phyloP scores from a whole-genome alignment of 2,113 vertebrate genomes.

The Jaculus jaculus region DNA sequence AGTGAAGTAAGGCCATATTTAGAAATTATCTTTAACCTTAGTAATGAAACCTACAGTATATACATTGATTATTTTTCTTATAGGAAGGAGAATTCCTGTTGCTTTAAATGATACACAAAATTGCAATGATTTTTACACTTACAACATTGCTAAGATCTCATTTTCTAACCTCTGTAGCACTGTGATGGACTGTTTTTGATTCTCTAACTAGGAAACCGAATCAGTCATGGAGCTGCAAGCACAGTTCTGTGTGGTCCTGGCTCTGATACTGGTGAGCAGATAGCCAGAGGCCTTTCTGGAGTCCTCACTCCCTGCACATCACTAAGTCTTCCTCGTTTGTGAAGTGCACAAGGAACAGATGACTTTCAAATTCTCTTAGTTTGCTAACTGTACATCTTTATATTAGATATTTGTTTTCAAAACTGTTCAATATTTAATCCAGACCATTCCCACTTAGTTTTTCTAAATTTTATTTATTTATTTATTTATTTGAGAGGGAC shows the following conservation, averaged over 20 bases:
- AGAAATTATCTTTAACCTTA: slow-evolving; percentile 49
- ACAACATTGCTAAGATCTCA: slow-evolving; percentile 2
- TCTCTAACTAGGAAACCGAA: slow-evolving; percentile 9
- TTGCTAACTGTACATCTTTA: slow-evolving; percentile 13
- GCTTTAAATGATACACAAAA: slow-evolving; percentile 61
- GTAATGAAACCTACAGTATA: slow-evolving; percentile 37
- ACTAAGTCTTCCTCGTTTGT: not conserved
- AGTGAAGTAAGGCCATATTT: slow-evolving; percentile 60
- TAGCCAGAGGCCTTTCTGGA: not conserved
- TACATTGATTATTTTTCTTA: slow-evolving; percentile 54
- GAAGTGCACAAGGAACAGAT: not conserved
- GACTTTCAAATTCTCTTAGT: slow-evolving; percentile 3
- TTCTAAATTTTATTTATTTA: too few relatives aligned
- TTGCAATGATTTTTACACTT: slow-evolving; percentile 52
- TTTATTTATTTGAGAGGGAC: too few relatives aligned
- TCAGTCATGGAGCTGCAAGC: not conserved
- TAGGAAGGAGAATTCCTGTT: slow-evolving; percentile 51
- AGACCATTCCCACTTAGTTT: not conserved
- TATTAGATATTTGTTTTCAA: slow-evolving; percentile 34
- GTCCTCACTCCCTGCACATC: not conserved
- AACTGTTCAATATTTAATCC: not conserved
- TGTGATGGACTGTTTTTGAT: slow-evolving; percentile 43
- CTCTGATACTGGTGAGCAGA: not conserved
- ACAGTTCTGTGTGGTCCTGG: not conserved
- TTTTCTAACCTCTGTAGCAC: slow-evolving; percentile 56